These are phyloP conservation scores for Ashinkailepas kermadecensis DNA, from an alignment of 2,888 invertebrate species.

Conservation along the genomic window DNA sequence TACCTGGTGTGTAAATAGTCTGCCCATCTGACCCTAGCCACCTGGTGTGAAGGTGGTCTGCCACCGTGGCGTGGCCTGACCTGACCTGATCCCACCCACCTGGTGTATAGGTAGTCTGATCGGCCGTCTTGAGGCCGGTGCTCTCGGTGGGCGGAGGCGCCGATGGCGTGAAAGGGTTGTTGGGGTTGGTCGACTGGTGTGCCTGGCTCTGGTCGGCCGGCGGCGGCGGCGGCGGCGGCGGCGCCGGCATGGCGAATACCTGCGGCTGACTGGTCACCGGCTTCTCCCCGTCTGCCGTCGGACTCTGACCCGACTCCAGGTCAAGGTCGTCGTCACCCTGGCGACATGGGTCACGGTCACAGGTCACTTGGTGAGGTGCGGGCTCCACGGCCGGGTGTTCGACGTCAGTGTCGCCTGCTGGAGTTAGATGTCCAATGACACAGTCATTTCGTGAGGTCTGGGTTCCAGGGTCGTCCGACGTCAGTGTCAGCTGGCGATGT, in stretches of 20 bases:
- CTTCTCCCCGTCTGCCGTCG: slow-evolving; percentile 39
- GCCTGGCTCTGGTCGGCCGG: background rate
- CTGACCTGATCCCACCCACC: background rate
- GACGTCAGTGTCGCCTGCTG: too few species aligned
- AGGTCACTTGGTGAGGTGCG: too few species aligned
- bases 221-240: background rate
- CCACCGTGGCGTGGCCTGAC: too few species aligned
- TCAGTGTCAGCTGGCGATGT: too few species aligned
- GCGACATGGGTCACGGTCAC: too few species aligned
- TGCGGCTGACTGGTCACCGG: slow-evolving; percentile 48
- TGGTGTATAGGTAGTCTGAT: slow-evolving; percentile 6
- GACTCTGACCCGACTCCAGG: background rate
- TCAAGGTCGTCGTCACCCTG: background rate
- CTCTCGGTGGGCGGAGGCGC: background rate
- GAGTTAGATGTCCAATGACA: too few species aligned
- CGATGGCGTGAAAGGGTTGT: background rate
- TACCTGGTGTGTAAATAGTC: too few species aligned
- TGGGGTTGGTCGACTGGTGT: slow-evolving; percentile 35
- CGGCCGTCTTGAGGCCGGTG: background rate
- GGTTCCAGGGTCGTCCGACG: too few species aligned
- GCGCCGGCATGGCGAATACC: slow-evolving; percentile 56
- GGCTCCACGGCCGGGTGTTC: too few species aligned
- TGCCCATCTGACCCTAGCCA: too few species aligned
- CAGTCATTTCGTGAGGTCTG: too few species aligned
- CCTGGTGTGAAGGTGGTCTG: too few species aligned